Evolutionary conservation across 1,140 invertebrate species (phyloP).

Genomic region (Metaphire vulgaris): DNA sequence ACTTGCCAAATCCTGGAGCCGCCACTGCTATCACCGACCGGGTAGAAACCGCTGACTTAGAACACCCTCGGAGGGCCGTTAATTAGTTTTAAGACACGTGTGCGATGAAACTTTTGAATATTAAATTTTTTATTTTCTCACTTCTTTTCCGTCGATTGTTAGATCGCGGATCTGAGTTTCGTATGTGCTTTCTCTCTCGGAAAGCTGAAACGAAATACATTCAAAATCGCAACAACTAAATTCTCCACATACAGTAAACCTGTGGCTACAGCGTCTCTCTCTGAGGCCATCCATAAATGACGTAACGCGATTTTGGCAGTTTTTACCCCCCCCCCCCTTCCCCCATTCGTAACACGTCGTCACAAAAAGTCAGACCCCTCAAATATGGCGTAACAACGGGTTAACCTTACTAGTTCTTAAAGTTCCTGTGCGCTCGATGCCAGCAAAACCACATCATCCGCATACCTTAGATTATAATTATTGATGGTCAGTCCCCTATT

Average conservation of each 20-base stretch:
- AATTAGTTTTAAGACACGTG: background rate
- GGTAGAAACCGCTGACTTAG: too few relatives aligned
- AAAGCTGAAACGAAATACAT: conserved; percentile 67
- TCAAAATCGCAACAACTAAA: background rate
- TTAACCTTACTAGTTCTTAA: too few relatives aligned
- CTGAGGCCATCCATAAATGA: background rate
- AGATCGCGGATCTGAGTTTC: conserved; percentile 99
- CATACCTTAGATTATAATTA: too few relatives aligned
- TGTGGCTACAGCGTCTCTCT: background rate
- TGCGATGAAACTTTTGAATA: background rate
- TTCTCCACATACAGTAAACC: background rate
- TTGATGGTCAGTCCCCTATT: too few relatives aligned
- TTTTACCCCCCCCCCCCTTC: too few relatives aligned
- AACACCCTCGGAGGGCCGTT: too few relatives aligned
- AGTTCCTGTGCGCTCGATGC: too few relatives aligned
- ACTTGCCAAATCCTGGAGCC: background rate
- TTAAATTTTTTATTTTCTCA: conserved; percentile 30
- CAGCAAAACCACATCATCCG: too few relatives aligned
- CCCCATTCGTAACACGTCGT: background rate
- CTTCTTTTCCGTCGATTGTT: conserved; percentile 76
- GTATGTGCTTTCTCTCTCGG: conserved; percentile 99
- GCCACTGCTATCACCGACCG: too few relatives aligned
- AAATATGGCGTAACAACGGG: too few relatives aligned
- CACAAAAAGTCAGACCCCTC: background rate
- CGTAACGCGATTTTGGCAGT: background rate